Evolutionary conservation across 2,113 vertebrate species (phyloP), one percentile per base, ranked within the genome.

Genomic region (Sapayoa aenigma): DNA sequence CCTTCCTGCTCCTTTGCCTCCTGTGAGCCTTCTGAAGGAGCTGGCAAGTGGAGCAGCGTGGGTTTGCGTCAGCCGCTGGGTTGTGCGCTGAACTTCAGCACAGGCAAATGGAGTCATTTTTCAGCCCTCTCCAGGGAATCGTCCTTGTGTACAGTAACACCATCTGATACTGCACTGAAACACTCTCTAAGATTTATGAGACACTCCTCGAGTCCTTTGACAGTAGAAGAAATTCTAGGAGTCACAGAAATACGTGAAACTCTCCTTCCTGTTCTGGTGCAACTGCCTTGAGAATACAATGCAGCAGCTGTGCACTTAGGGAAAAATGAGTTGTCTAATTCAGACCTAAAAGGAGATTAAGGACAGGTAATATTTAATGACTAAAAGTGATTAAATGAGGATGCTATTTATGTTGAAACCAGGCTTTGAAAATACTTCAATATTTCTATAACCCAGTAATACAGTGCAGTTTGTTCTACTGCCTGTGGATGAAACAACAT

Each of bases 161-260:
- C 50, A n/a, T 35, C 90, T 93, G 79, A 42, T 83, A 55, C 22
- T 73, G 80, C 81, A 77, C 72, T 92, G 94, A 81, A 92, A 94
- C 30, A 25, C 49, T 65, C 25, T 37, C 86, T 52, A 15, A 73
- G 84, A 72, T 90, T 95, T 90, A 87, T 79, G 58, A 73, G 85
- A 58, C 39, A 12, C 9, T 89, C 14, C 39, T 82, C 1, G 9
- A 78, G 33, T 56, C 49, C 82, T 90, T 60, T 60, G 80, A 79
- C 66, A 44, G 37, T 52, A 12, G 44, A 67, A 59, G 87, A 89
- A 68, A 84, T 82, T 90, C 56, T 82, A 72, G 66, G 39, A 94
- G 80, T 84, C 60, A 75, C 19, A 78, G 60, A 89, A 92, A 65
- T 50, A 75, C 12, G 69, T 94, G 80, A 75, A 86, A 72, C 42